Evolutionary conservation across 2,888 invertebrate species (phyloP).

Genomic region (Caenorhabditis doughertyi): DNA sequence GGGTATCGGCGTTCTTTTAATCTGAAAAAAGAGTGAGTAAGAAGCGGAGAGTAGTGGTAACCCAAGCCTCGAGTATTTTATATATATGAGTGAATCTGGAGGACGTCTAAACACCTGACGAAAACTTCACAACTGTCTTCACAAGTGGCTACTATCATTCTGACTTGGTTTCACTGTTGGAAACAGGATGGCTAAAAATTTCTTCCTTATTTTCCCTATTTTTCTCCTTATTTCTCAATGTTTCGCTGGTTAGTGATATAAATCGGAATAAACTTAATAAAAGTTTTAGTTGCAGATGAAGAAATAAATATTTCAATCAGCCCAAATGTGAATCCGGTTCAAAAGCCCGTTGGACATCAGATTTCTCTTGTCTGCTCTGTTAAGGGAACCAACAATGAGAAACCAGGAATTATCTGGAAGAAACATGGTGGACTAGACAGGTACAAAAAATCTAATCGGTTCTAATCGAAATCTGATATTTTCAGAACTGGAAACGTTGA

Average conservation of each 20-base stretch:
- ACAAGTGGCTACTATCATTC: constrained; percentile 45
- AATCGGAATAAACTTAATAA: neutral
- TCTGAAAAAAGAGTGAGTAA: constrained; percentile 50
- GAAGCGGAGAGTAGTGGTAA: constrained; percentile 50
- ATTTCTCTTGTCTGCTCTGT: constrained; percentile 67
- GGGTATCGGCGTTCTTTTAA: constrained; percentile 62
- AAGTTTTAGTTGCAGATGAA: constrained; percentile 31
- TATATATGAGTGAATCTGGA: constrained; percentile 46
- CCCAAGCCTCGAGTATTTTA: constrained; percentile 58
- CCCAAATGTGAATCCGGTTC: constrained; percentile 67
- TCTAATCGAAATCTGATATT: neutral
- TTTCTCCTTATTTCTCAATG: neutral
- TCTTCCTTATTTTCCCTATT: neutral
- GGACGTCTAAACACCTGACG: constrained; percentile 57
- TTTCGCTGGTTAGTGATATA: neutral
- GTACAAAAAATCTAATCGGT: constrained; percentile 25
- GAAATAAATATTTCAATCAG: constrained; percentile 51
- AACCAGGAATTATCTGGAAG: constrained; percentile 70
- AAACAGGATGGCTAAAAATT: constrained; percentile 35
- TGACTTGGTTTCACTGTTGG: neutral
- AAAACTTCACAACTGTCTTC: constrained; percentile 46
- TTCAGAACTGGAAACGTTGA: constrained; percentile 68
- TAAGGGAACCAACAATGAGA: constrained; percentile 51
- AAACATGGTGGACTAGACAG: constrained; percentile 69
- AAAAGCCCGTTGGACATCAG: constrained; percentile 70